Percentiles rank a stretch among this genome's conserved stretches.
These are phyloP conservation scores for Sarcophaga rosellei DNA, from an alignment of 2,888 invertebrate genomes.

Conservation along the genomic window DNA sequence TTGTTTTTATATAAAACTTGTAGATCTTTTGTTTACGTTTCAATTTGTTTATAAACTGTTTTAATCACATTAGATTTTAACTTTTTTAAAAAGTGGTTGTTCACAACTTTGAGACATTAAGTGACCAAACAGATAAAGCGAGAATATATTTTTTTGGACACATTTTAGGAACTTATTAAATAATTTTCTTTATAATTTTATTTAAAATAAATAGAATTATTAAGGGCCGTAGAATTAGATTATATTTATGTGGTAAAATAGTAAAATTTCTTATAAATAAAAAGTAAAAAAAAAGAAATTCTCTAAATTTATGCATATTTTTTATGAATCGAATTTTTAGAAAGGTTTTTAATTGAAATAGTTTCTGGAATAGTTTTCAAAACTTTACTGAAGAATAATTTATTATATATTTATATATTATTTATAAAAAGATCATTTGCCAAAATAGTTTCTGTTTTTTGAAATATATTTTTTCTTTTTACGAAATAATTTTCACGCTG, in stretches of 20 bases:
- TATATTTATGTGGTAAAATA: too few species aligned
- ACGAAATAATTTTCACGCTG: not conserved
- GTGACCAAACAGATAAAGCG: not conserved
- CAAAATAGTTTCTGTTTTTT: not conserved
- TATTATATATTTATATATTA: too few species aligned
- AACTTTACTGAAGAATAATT: not conserved
- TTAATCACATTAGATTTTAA: not conserved
- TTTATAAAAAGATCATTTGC: too few species aligned
- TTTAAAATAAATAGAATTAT: not conserved
- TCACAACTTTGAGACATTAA: not conserved
- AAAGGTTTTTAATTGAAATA: too few species aligned
- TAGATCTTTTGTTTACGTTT: not conserved
- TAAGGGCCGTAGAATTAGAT: not conserved
- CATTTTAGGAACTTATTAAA: not conserved
- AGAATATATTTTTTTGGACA: too few species aligned
- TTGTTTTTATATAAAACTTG: constrained; percentile 3
- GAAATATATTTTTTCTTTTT: not conserved
- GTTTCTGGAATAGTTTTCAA: not conserved
- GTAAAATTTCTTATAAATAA: too few species aligned
- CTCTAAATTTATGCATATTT: too few species aligned
- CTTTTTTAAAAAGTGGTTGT: not conserved
- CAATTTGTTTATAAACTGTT: too few species aligned
- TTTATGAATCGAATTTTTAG: too few species aligned
- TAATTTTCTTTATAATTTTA: not conserved
- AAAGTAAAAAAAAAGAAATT: too few species aligned